Evolutionary conservation across 2,888 invertebrate species (phyloP), one percentile per base, ranked within the genome.

Genomic region (Lasioglossum calceatum): DNA sequence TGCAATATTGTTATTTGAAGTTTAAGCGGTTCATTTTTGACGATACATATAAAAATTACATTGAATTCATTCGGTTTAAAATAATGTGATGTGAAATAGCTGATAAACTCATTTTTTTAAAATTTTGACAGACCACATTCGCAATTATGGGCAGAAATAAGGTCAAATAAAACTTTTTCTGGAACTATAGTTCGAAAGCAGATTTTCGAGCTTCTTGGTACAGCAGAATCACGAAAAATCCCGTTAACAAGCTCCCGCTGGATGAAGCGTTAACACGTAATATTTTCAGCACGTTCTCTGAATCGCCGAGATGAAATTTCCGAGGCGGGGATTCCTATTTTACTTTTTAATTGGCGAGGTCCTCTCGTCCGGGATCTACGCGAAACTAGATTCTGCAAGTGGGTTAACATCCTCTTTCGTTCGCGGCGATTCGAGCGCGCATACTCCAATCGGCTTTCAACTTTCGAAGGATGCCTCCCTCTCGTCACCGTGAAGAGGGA

Each of bases 381-480:
- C 67, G 67, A 19, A 67, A 67, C 67, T 50, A 2, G 42, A 16
- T 23, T 67, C 32, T 19, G 67, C 67, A 67, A 67, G 67, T 67
- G 67, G 67, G 67, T 67, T 67, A 67, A 72, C 72, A 19, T 67
- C 67, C 32, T 67, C 12, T 79, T 27, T 32, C 27, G 27, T 71
- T n/a, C 14, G n/a, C 67, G 67, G 67, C 67, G 36, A 67, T 32
- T 36, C 67, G 67, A 32, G 32, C 36, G 19, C 67, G 19, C 67
- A 36, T 8, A 32, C 67, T 67, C 67, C 67, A 67, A 67, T 67
- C 67, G 67, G 67, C 67, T 67, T 67, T 67, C 67, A 32, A 36
- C 67, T 67, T 67, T 67, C 67, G 67, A 67, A 67, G 67, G 67
- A 67, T 67, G 36, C 67, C 67, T 67, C 27, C 61, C n/a, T 61